Evolutionary conservation across 1,140 invertebrate species (phyloP).

Genomic region (Cotesia glomerata): DNA sequence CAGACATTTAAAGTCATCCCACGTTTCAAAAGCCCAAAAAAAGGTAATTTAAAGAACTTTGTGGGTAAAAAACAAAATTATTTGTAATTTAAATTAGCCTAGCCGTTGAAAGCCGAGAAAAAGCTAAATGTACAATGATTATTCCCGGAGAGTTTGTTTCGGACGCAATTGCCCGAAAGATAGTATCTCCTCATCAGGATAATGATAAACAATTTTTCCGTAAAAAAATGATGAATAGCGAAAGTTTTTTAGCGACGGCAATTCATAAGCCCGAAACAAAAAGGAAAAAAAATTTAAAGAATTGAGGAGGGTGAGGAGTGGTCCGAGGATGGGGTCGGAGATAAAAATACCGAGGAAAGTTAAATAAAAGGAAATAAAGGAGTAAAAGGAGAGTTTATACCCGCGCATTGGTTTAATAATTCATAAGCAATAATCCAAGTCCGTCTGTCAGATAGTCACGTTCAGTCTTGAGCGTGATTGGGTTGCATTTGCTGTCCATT

Average conservation of each 20-base stretch:
- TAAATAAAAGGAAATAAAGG: background rate
- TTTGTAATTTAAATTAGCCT: too few species aligned
- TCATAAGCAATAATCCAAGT: conserved; percentile 58
- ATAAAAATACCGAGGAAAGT: background rate
- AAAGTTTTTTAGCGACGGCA: conserved; percentile 3
- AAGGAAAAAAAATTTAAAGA: background rate
- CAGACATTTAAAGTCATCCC: too few species aligned
- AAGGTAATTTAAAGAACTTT: too few species aligned
- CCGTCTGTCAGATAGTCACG: conserved; percentile 52
- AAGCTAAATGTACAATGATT: too few species aligned
- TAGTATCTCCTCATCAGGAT: background rate
- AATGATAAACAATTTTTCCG: background rate
- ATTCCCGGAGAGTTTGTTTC: too few species aligned
- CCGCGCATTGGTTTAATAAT: conserved; percentile 55
- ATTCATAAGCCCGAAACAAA: background rate
- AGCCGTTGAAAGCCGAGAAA: too few species aligned
- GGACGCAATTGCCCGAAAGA: background rate
- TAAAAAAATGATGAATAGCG: conserved; percentile 7
- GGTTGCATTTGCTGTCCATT: conserved; percentile 61
- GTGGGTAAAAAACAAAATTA: too few species aligned
- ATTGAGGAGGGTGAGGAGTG: background rate
- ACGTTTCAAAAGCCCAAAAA: too few species aligned
- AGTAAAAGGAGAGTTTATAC: conserved; percentile 10
- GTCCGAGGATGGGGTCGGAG: background rate
- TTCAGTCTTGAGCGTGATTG: conserved; percentile 57